These are phyloP conservation scores for Valencia hispanica DNA, from an alignment of 2,797 vertebrate genomes.

Conservation along the genomic window DNA sequence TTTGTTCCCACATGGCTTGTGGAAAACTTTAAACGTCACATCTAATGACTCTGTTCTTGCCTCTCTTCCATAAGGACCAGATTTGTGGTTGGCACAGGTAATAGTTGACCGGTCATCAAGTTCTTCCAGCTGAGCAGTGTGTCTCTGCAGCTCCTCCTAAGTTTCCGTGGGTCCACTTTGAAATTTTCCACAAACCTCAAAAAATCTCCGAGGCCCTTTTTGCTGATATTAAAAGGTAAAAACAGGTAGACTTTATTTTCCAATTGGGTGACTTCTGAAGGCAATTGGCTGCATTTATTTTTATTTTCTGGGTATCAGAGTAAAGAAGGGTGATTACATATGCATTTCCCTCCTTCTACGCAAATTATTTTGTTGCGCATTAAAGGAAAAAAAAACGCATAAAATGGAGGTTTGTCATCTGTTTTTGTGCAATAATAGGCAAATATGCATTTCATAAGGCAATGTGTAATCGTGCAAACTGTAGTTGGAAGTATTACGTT, in stretches of 20 bases:
- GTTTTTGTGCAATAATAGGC: not conserved
- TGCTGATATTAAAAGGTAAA: no score
- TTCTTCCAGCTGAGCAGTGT: not conserved
- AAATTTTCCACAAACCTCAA: not conserved
- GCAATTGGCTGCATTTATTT: no score
- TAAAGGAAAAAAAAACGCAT: no score
- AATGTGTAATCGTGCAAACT: slow-evolving; percentile 2
- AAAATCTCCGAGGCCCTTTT: no score
- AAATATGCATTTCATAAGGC: not conserved
- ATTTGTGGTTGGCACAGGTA: not conserved
- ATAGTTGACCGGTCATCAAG: not conserved
- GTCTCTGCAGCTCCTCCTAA: not conserved
- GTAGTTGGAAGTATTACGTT: not conserved
- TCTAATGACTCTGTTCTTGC: not conserved
- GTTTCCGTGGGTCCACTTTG: not conserved
- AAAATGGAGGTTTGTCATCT: not conserved
- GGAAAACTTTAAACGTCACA: not conserved
- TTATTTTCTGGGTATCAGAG: not conserved
- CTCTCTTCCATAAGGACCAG: not conserved
- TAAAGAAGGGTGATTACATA: not conserved
- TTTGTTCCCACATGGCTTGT: not conserved
- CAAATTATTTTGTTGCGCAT: no score
- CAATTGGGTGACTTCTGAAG: not conserved
- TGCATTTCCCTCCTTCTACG: not conserved
- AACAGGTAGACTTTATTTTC: not conserved